These are phyloP conservation scores for Sesia apiformis DNA, from an alignment of 2,888 invertebrate genomes.

Conservation along the genomic window DNA sequence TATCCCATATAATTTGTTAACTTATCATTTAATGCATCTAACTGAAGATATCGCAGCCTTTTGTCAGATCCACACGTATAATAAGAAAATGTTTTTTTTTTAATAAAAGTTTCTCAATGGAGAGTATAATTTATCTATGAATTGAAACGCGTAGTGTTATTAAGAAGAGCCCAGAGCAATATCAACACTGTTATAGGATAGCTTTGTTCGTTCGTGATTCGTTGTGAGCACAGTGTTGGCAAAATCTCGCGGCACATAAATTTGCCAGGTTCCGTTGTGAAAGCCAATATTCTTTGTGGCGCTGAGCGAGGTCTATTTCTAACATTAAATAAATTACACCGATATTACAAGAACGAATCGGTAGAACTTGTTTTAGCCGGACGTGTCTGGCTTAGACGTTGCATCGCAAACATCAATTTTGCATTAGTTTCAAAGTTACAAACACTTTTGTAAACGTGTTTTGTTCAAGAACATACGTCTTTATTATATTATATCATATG, in stretches of 20 bases:
- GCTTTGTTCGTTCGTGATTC: slow-evolving; percentile 47
- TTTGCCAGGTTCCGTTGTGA: slow-evolving; percentile 69
- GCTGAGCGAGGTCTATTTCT: slow-evolving; percentile 63
- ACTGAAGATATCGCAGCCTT: too few relatives aligned
- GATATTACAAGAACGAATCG: slow-evolving; percentile 72
- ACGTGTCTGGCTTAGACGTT: slow-evolving; percentile 52
- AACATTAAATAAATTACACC: slow-evolving; percentile 72
- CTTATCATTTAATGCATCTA: too few relatives aligned
- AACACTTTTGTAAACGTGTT: slow-evolving; percentile 5
- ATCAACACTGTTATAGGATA: background rate
- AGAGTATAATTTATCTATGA: too few relatives aligned
- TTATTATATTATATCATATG: too few relatives aligned
- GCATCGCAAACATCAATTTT: slow-evolving; percentile 56
- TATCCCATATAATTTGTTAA: too few relatives aligned
- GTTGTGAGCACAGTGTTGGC: slow-evolving; percentile 37
- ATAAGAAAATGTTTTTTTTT: too few relatives aligned
- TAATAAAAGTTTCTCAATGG: too few relatives aligned
- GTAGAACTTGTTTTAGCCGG: slow-evolving; percentile 55
- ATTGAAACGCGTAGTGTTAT: too few relatives aligned
- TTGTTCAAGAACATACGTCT: too few relatives aligned
- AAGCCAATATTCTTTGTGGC: slow-evolving; percentile 72
- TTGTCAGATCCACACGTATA: too few relatives aligned
- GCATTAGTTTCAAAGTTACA: slow-evolving; percentile 23
- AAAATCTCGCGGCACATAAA: slow-evolving; percentile 68
- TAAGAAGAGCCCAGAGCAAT: background rate